Conservation (phyloP, 1,140 invertebrate species). For the Tachypleus tridentatus region DNA sequence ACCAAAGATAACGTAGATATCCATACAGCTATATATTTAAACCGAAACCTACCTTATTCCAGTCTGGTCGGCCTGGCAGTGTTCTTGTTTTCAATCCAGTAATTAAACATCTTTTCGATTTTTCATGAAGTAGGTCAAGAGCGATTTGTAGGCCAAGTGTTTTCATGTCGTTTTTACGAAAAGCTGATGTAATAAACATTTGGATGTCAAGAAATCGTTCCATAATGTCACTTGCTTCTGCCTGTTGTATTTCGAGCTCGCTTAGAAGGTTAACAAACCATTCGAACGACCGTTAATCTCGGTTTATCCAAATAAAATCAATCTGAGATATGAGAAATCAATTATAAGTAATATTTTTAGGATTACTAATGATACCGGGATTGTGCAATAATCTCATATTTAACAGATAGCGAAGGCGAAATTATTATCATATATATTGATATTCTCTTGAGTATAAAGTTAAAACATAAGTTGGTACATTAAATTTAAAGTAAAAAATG, state of each 20-base stretch:
- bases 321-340: conserved; percentile 45
- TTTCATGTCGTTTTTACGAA: conserved; percentile 86
- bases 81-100: conserved; percentile 86
- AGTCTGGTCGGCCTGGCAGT: conserved; percentile 86
- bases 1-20: no score
- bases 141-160: conserved; percentile 83
- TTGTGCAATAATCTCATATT: no score
- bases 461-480: no score
- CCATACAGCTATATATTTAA: no score
- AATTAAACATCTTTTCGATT: conserved; percentile 84
- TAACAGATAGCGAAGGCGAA: no score
- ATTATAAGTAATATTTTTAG: no score
- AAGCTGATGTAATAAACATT: conserved; percentile 91
- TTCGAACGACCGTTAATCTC: conserved; percentile 91
- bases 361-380: no score
- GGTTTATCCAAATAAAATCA: conserved; percentile 97
- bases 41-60: conserved; percentile 54
- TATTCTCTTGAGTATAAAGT: no score
- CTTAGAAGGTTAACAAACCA: conserved; percentile 93
- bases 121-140: conserved; percentile 78
- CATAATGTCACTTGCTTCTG: conserved; percentile 66
- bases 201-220: conserved; percentile 91
- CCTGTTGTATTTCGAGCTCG: conserved; percentile 87
- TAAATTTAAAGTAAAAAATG: no score
- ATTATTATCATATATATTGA: no score